Evolutionary conservation across 2,113 vertebrate species (phyloP).

Genomic region (Sander lucioperca): DNA sequence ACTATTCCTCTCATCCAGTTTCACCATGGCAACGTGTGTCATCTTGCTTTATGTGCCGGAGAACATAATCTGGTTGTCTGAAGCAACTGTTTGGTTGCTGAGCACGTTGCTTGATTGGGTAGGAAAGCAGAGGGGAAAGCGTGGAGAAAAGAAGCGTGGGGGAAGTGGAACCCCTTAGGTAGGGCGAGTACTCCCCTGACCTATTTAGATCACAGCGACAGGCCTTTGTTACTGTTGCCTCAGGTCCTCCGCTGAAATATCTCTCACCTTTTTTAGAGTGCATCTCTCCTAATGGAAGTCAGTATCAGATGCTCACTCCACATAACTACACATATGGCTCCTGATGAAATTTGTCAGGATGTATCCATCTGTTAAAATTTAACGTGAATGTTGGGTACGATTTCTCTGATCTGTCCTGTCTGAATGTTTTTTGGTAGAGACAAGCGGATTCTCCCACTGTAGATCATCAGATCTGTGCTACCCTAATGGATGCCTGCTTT

Average conservation of each 20-base stretch:
- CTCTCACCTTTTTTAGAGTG: conserved; percentile 41
- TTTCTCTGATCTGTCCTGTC: conserved; percentile 23
- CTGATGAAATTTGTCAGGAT: conserved; percentile 15
- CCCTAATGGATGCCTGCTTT: conserved; percentile 49
- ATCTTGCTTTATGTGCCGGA: conserved; percentile 63
- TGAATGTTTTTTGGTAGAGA: background rate
- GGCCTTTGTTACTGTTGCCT: conserved; percentile 54
- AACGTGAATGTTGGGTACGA: background rate
- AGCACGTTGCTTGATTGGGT: conserved; percentile 41
- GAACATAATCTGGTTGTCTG: conserved; percentile 73
- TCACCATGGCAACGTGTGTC: conserved; percentile 80
- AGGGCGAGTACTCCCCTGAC: conserved; percentile 71
- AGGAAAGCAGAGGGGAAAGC: conserved; percentile 21
- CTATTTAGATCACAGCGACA: conserved; percentile 75
- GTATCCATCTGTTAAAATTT: conserved; percentile 12
- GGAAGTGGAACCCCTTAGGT: conserved; percentile 66
- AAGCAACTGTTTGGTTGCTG: conserved; percentile 76
- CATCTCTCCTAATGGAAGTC: conserved; percentile 20
- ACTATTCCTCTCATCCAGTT: conserved; percentile 61
- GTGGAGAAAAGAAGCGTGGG: conserved; percentile 19
- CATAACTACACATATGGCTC: conserved; percentile 10
- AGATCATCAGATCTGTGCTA: conserved; percentile 28
- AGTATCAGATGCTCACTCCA: background rate
- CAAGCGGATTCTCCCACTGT: conserved; percentile 1
- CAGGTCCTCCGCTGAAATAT: conserved; percentile 45